These are phyloP conservation scores for Drosophila serrata DNA, from an alignment of 1,140 invertebrate genomes.

Conservation along the genomic window DNA sequence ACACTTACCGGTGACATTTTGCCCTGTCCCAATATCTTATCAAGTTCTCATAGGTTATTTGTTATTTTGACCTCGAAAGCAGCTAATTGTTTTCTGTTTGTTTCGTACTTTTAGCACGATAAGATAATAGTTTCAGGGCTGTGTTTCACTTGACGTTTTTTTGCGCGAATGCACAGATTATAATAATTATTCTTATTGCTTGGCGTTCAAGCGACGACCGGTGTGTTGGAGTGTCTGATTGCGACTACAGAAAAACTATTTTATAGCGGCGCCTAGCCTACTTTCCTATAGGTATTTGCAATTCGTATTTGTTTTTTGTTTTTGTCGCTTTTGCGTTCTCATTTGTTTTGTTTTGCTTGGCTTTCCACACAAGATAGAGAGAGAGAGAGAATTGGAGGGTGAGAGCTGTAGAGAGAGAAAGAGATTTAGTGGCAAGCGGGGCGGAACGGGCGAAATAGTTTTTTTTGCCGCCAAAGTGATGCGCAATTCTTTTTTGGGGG, in stretches of 20 bases:
- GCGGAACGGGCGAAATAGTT: constrained; percentile 40
- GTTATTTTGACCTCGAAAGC: not conserved
- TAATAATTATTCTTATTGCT: not conserved
- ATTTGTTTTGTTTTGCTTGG: constrained; percentile 66
- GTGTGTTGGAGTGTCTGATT: constrained; percentile 51
- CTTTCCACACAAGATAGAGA: constrained; percentile 37
- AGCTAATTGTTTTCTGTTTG: constrained; percentile 17
- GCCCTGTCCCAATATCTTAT: constrained; percentile 29
- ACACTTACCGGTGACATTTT: constrained; percentile 59
- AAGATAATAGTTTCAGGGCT: constrained; percentile 14
- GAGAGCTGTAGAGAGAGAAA: not conserved
- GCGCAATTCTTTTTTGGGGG: constrained; percentile 39
- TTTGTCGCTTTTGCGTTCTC: constrained; percentile 33
- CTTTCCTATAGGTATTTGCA: constrained; percentile 54
- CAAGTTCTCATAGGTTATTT: constrained; percentile 24
- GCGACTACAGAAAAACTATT: constrained; percentile 53
- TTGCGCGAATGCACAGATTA: constrained; percentile 12
- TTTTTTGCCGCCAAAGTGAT: constrained; percentile 31
- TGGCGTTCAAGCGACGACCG: constrained; percentile 21
- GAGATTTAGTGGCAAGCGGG: constrained; percentile 19
- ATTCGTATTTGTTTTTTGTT: constrained; percentile 40
- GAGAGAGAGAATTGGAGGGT: constrained; percentile 13
- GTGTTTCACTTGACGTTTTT: constrained; percentile 9
- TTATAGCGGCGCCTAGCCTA: constrained; percentile 61
- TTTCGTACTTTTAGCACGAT: constrained; percentile 5